Evolutionary conservation across 2,113 vertebrate genomes (phyloP).

Genomic region (Seriola rivoliana): DNA sequence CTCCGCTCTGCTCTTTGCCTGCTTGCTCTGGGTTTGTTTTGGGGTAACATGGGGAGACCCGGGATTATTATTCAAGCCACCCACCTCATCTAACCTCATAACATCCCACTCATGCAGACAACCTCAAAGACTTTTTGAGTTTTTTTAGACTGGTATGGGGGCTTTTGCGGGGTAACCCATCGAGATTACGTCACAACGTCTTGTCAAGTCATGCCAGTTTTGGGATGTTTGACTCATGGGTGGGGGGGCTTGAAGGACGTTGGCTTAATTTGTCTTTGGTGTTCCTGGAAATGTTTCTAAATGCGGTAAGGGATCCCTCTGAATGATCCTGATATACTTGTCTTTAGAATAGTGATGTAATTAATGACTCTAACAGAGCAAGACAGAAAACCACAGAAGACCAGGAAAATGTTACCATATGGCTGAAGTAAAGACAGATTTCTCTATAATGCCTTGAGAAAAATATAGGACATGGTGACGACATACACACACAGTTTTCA

Average conservation of each 20-base stretch:
- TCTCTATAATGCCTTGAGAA: slow-evolving; percentile 59
- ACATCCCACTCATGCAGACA: slow-evolving; percentile 34
- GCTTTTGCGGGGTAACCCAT: slow-evolving; percentile 66
- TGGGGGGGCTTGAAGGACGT: slow-evolving; percentile 22
- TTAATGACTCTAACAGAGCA: slow-evolving; percentile 84
- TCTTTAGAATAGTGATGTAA: slow-evolving; percentile 83
- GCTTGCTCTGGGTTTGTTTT: slow-evolving; percentile 60
- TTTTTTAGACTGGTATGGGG: slow-evolving; percentile 47
- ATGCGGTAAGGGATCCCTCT: slow-evolving; percentile 68
- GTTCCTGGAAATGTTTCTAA: slow-evolving; percentile 75
- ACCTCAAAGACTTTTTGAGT: slow-evolving; percentile 48
- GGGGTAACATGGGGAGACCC: slow-evolving; percentile 60
- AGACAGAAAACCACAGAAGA: slow-evolving; percentile 76
- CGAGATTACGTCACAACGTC: slow-evolving; percentile 58
- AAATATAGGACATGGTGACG: slow-evolving; percentile 58
- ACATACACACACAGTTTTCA: slow-evolving; percentile 46
- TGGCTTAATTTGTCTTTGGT: slow-evolving; percentile 59
- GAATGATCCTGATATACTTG: slow-evolving; percentile 77
- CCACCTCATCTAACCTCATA: slow-evolving; percentile 52
- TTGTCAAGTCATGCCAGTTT: slow-evolving; percentile 65
- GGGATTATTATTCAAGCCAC: slow-evolving; percentile 62
- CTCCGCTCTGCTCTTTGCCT: slow-evolving; percentile 52
- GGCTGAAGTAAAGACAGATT: slow-evolving; percentile 73
- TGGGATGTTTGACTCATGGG: slow-evolving; percentile 47
- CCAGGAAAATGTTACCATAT: slow-evolving; percentile 84